Evolutionary conservation across 2,888 invertebrate genomes (phyloP).

Genomic region (Drosophila antonietae): DNA sequence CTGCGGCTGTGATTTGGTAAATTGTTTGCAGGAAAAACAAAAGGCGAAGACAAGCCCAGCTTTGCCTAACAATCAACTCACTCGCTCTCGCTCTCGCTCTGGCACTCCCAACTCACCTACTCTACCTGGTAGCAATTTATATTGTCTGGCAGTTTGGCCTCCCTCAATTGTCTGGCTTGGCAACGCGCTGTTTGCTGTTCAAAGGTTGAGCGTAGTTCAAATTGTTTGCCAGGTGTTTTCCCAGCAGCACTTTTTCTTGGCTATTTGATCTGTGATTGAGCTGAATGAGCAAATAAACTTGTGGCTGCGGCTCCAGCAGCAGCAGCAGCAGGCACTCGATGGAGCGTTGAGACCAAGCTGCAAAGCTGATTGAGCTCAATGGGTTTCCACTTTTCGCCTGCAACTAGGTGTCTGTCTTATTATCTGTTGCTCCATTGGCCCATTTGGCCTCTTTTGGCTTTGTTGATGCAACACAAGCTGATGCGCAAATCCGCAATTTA

Average conservation of each 20-base stretch:
- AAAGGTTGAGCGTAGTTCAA: conserved; percentile 72
- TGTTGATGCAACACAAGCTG: conserved; percentile 2
- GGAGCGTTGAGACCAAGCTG: conserved; percentile 42
- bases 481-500: conserved; percentile 10
- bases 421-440: conserved; percentile 41
- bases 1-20: conserved; percentile 65
- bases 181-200: conserved; percentile 52
- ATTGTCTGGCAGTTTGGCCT: conserved; percentile 45
- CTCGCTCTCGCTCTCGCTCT: no score
- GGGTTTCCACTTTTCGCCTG: conserved; percentile 20
- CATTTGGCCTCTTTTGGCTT: background rate
- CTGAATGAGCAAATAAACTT: conserved; percentile 75
- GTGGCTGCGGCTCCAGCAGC: conserved; percentile 35
- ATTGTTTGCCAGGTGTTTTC: conserved; percentile 75
- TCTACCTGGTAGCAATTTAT: background rate
- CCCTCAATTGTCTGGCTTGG: conserved; percentile 53
- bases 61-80: conserved; percentile 31
- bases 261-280: conserved; percentile 77
- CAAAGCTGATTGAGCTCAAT: conserved; percentile 54
- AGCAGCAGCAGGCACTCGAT: conserved; percentile 28
- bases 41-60: conserved; percentile 54
- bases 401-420: conserved; percentile 29
- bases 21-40: conserved; percentile 71
- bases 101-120: background rate
- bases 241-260: conserved; percentile 58